Evolutionary conservation across 2,888 invertebrate genomes (phyloP).

Genomic region (Limnephilus lunatus): DNA sequence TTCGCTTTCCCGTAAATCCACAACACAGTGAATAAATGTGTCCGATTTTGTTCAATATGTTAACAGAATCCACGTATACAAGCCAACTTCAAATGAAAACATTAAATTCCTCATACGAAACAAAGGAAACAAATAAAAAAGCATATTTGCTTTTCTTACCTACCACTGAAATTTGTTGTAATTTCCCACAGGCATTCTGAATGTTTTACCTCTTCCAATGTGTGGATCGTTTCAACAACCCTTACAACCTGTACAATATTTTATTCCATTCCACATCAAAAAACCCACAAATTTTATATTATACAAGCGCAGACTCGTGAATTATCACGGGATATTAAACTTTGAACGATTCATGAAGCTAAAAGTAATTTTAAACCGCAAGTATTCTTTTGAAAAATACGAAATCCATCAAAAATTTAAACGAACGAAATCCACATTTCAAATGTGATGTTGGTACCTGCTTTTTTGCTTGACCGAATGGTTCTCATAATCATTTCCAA

Average conservation of each 20-base stretch:
- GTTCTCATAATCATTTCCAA: no score
- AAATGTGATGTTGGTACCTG: no score
- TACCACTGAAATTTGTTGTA: constrained; percentile 21
- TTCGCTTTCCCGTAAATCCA: not conserved
- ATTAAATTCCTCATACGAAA: not conserved
- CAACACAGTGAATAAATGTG: not conserved
- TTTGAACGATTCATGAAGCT: no score
- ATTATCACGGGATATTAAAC: not conserved
- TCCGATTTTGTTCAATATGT: not conserved
- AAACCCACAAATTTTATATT: not conserved
- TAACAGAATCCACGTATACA: not conserved
- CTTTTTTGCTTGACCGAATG: no score
- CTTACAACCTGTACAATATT: not conserved
- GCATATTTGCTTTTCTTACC: constrained; percentile 4
- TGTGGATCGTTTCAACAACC: not conserved
- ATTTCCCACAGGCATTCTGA: constrained; percentile 30
- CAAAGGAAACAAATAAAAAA: constrained; percentile 7
- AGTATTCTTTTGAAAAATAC: no score
- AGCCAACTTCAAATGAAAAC: not conserved
- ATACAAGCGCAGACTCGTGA: not conserved
- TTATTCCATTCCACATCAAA: not conserved
- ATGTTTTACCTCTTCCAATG: constrained; percentile 9
- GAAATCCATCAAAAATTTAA: no score
- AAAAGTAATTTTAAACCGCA: no score
- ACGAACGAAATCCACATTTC: no score